phyloP scores from a whole-genome alignment of 2,797 vertebrate genomes.

The Hydrophis major region DNA sequence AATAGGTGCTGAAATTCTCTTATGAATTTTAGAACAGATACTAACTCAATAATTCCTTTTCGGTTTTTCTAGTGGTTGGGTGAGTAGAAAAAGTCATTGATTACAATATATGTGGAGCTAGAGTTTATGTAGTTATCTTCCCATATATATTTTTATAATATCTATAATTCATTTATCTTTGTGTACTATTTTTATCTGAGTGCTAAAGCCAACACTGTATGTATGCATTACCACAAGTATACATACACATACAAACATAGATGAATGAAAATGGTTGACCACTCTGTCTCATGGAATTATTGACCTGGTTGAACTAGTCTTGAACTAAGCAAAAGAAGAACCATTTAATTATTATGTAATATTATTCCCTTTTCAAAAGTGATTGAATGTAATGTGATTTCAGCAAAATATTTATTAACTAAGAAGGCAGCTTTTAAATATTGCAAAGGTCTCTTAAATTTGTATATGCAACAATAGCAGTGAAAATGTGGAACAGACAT shows the following conservation, averaged over 20 bases:
- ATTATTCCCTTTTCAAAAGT: neutral
- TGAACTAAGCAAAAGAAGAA: neutral
- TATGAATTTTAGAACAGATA: neutral
- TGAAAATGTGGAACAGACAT: constrained; percentile 22
- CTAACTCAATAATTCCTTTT: neutral
- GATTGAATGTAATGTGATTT: neutral
- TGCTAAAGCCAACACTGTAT: neutral
- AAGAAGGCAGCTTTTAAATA: constrained; percentile 35
- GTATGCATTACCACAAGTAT: neutral
- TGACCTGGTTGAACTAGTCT: neutral
- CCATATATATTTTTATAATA: neutral
- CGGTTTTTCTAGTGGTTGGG: neutral
- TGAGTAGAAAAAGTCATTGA: neutral
- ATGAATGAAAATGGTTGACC: neutral
- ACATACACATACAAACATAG: neutral
- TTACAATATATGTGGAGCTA: neutral
- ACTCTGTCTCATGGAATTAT: neutral
- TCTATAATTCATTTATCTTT: neutral
- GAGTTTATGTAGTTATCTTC: neutral
- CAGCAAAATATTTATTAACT: neutral
- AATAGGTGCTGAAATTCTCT: neutral
- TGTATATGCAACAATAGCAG: constrained; percentile 21
- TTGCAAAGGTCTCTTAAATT: constrained; percentile 10
- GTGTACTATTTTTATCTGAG: neutral
- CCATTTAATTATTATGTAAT: neutral